Conservation (phyloP, 2,797 vertebrate genomes). For the Orientallactaga sibirica region DNA sequence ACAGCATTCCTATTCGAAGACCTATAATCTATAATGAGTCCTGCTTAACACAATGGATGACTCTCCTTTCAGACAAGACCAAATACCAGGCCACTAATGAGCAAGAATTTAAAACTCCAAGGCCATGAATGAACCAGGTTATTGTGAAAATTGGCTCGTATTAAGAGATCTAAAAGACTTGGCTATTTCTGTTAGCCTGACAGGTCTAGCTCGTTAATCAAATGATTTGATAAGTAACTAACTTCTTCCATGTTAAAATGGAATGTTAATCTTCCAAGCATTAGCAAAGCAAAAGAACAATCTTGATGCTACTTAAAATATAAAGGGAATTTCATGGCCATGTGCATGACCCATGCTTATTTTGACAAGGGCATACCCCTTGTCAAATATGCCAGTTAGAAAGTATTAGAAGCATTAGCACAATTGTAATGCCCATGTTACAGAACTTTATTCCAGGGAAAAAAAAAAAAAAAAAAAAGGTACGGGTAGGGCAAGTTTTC, state of each 20-base stretch:
- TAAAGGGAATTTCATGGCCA: constrained; percentile 58
- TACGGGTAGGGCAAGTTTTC: neutral
- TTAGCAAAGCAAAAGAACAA: constrained; percentile 66
- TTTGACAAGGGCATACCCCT: constrained; percentile 30
- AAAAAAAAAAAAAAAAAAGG: neutral
- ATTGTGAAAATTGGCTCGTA: constrained; percentile 80
- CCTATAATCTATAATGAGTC: constrained; percentile 81
- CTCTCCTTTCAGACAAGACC: constrained; percentile 75
- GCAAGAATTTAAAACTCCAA: constrained; percentile 69
- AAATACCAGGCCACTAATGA: constrained; percentile 82
- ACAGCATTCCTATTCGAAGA: constrained; percentile 64
- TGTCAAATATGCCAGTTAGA: constrained; percentile 30
- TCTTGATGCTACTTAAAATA: constrained; percentile 55
- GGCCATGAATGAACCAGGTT: constrained; percentile 76
- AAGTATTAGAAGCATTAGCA: constrained; percentile 59
- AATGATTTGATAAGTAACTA: constrained; percentile 79
- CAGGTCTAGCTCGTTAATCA: constrained; percentile 78
- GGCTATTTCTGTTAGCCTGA: constrained; percentile 77
- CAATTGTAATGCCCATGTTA: constrained; percentile 3
- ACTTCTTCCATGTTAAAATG: constrained; percentile 67
- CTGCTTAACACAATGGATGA: constrained; percentile 75
- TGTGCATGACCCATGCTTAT: constrained; percentile 43
- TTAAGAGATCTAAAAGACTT: constrained; percentile 80
- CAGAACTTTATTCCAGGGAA: neutral
- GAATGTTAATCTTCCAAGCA: constrained; percentile 60